phyloP scores from a whole-genome alignment of 2,797 vertebrate genomes.

The Champsocephalus esox region DNA sequence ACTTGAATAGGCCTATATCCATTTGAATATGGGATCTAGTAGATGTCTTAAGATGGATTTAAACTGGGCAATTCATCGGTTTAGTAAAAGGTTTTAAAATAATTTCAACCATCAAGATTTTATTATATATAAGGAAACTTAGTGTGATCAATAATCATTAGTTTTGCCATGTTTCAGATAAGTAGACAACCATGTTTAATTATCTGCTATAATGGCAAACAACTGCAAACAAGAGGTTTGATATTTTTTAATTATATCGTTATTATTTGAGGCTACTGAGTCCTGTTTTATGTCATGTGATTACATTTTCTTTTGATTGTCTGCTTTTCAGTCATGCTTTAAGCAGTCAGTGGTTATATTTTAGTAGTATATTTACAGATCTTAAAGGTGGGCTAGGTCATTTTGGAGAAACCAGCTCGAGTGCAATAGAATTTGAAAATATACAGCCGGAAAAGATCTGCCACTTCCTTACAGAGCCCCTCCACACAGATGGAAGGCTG shows the following conservation, averaged over 20 bases:
- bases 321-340: slow-evolving; percentile 12
- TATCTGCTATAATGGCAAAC: slow-evolving; percentile 13
- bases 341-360: not conserved
- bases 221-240: slow-evolving; percentile 13
- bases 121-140: slow-evolving; percentile 7
- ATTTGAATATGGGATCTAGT: slow-evolving; percentile 4
- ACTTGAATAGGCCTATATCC: slow-evolving; percentile 47
- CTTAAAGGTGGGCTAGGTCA: not conserved
- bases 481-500: no score
- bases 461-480: no score
- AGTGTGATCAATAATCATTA: slow-evolving; percentile 14
- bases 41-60: not conserved
- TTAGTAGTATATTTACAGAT: slow-evolving; percentile 26
- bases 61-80: not conserved
- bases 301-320: not conserved
- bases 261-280: not conserved
- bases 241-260: not conserved
- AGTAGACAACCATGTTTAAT: slow-evolving; percentile 24
- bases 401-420: no score
- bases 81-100: not conserved
- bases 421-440: no score
- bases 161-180: slow-evolving; percentile 17
- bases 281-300: slow-evolving; percentile 27
- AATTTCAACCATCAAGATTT: slow-evolving; percentile 13
- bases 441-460: no score